Percentiles rank a stretch among this genome's conserved stretches.
phyloP scores from a whole-genome alignment of 1,140 invertebrate species.

The Drosophila pseudoananassae region DNA sequence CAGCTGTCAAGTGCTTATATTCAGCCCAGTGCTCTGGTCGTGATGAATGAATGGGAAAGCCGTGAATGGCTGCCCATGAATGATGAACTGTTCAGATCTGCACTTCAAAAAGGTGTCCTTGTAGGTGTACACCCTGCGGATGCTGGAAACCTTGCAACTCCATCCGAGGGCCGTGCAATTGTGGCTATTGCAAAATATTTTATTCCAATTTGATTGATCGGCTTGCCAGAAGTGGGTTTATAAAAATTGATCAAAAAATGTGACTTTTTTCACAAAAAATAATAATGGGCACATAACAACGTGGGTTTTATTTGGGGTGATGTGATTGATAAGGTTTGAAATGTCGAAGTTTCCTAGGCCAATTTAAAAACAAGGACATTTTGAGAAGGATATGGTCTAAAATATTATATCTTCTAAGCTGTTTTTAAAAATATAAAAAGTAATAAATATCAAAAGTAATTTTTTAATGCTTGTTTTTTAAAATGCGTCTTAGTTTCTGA shows the following conservation, averaged over 20 bases:
- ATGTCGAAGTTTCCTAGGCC: neutral
- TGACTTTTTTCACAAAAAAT: constrained; percentile 43
- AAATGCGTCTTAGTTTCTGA: no score
- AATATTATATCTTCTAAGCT: no score
- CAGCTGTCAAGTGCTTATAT: constrained; percentile 71
- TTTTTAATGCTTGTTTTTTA: no score
- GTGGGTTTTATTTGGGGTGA: neutral
- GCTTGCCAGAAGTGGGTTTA: constrained; percentile 16
- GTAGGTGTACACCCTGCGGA: constrained; percentile 53
- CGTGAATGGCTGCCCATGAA: constrained; percentile 47
- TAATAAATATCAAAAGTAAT: no score
- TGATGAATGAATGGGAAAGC: constrained; percentile 65
- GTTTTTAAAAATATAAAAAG: no score
- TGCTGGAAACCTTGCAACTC: constrained; percentile 29
- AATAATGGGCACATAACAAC: neutral
- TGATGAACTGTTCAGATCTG: constrained; percentile 54
- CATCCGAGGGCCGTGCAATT: constrained; percentile 50
- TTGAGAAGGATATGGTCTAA: no score
- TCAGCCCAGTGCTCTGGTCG: constrained; percentile 11
- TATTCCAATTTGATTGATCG: constrained; percentile 60
- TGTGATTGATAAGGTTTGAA: neutral
- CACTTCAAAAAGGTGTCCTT: constrained; percentile 16
- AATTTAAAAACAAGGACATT: neutral
- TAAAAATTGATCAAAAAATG: constrained; percentile 55
- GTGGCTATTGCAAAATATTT: constrained; percentile 57